These are phyloP conservation scores for Folsomia manolachei DNA, from an alignment of 2,888 invertebrate genomes.

Conservation along the genomic window DNA sequence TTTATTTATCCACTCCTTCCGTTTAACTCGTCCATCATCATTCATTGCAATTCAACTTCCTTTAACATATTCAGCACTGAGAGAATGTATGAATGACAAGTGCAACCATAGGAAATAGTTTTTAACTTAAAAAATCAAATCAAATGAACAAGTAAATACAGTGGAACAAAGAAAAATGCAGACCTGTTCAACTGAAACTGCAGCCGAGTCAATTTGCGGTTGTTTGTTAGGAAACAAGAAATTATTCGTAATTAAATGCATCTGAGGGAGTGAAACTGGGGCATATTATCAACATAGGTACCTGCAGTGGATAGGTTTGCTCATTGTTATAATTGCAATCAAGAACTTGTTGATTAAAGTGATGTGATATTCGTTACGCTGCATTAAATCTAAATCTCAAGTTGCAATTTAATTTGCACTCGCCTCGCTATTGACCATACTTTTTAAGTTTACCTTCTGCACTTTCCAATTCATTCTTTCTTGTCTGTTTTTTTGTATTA, in stretches of 20 bases:
- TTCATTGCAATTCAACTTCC: no score
- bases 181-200: neutral
- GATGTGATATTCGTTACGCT: constrained; percentile 2
- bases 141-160: no score
- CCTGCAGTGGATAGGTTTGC: neutral
- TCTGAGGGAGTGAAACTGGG: constrained; percentile 2
- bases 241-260: constrained; percentile 3
- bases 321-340: constrained; percentile 1
- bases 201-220: no score
- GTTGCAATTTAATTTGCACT: neutral
- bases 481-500: neutral
- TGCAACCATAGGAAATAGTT: no score
- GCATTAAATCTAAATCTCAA: neutral
- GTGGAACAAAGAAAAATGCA: no score
- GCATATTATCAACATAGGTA: no score
- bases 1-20: neutral
- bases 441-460: neutral
- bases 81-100: no score
- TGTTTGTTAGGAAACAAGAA: neutral
- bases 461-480: neutral
- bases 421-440: constrained; percentile 7
- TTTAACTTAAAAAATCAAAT: no score
- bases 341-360: neutral
- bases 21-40: neutral
- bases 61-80: no score